Base-by-base conservation (phyloP, 2,888 invertebrate species). In the Crocallis elinguaria region DNA sequence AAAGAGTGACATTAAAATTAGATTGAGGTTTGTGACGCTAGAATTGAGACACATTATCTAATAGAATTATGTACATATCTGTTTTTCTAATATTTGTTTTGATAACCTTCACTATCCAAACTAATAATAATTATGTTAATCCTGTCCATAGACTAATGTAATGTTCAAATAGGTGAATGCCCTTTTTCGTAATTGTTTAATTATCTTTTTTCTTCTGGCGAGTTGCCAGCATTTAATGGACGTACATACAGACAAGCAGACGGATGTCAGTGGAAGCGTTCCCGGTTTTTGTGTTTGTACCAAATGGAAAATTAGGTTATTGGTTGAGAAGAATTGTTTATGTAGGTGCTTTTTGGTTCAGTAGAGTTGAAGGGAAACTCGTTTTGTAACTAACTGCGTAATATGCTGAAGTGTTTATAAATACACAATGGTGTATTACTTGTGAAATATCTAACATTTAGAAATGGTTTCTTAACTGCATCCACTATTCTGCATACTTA, bases 141-240 rank as follows among this genome's bases (percentile, higher is more conserved):
- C n/a, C n/a, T n/a, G n/a, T n/a, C n/a, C n/a, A 53, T 49, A 44
- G 32, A 45, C 52, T 43, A 43, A 53, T 42, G 33, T 41, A 44
- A 49, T 12, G 19, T 33, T 16, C 9, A 14, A 25, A 13, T 17
- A 64, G 74, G 70, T 77, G 64, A 76, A 73, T 56, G 71, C 55
- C 71, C 74, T 60, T 56, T 53, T 49, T 37, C 59, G 37, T 53
- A 60, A 49, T 39, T 57, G 52, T 70, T 61, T 71, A 75, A 73
- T 75, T 75, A 79, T 64, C 69, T 51, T 65, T 67, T 71, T 75
- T 71, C 69, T 51, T 12, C 11, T 77, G 78, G 77, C 67, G 0
- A 5, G 0, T 1, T 30, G 71, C 77, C 79, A 77, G 57, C 14
- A 6, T 64, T 65, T 71, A 73, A 76, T 77, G 59, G 59, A 59